A percentile compares a stretch with the other conserved stretches of the same genome.
These are phyloP conservation scores for Lytechinus pictus DNA, from an alignment of 35 echinoderm and acorn worm genomes.

Conservation along the genomic window DNA sequence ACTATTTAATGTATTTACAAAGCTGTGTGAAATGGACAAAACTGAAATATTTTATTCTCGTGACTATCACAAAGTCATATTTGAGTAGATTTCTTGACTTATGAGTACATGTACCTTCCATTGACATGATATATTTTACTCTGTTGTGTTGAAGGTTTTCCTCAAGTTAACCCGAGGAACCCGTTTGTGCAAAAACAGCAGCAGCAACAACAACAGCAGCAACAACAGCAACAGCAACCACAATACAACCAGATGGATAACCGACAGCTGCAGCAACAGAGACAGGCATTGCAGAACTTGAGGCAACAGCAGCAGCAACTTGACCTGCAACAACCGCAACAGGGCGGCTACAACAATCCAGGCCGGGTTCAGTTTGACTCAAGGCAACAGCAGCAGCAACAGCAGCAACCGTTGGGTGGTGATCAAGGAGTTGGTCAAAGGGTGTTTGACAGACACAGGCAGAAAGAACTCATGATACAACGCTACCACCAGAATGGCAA, in stretches of 20 bases:
- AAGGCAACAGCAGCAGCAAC: conserved; percentile 7
- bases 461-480: neutral
- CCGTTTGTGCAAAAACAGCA: conserved; percentile 16
- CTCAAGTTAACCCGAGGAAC: neutral
- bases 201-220: neutral
- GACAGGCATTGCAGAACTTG: conserved; percentile 7
- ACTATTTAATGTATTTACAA: too few relatives aligned
- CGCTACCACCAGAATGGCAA: neutral
- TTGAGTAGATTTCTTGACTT: too few relatives aligned
- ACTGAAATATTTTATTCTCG: too few relatives aligned
- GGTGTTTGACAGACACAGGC: conserved; percentile 15
- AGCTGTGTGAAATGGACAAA: too few relatives aligned
- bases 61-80: too few relatives aligned
- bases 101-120: neutral
- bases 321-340: neutral
- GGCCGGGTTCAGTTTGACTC: neutral
- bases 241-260: neutral
- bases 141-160: neutral
- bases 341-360: neutral
- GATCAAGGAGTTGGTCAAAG: neutral
- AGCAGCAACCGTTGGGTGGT: neutral
- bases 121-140: neutral
- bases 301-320: conserved; percentile 22
- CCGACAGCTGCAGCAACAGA: neutral
- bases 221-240: neutral